phyloP scores from a whole-genome alignment of 2,888 invertebrate species.

The Leucophenga maculata region DNA sequence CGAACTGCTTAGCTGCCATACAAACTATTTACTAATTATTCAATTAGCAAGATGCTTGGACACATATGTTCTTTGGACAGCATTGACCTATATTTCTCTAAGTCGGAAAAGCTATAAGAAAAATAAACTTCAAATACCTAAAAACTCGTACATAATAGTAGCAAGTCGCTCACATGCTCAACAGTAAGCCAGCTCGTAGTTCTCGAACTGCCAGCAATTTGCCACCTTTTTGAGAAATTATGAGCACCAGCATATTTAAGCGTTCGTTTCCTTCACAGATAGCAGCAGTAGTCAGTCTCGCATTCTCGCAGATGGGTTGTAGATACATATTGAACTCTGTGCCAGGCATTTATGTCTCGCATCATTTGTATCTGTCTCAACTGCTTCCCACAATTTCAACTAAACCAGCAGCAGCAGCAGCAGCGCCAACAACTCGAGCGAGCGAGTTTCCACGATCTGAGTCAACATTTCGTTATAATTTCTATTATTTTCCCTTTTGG shows the following conservation, averaged over 20 bases:
- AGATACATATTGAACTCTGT: background rate
- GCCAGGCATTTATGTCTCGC: slow-evolving; percentile 1
- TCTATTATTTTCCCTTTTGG: slow-evolving; percentile 68
- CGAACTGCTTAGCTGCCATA: no score
- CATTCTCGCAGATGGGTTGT: background rate
- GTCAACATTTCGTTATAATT: slow-evolving; percentile 64
- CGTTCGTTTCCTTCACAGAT: slow-evolving; percentile 30
- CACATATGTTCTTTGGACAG: no score
- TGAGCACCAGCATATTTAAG: slow-evolving; percentile 58
- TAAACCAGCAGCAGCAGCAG: slow-evolving; percentile 19
- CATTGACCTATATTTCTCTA: no score
- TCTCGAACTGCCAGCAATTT: slow-evolving; percentile 56
- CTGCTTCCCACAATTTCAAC: slow-evolving; percentile 52
- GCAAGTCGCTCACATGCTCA: no score
- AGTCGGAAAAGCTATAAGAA: no score
- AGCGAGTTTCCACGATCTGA: slow-evolving; percentile 38
- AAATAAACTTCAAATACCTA: no score
- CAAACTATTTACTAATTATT: slow-evolving; percentile 28
- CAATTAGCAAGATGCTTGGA: no score
- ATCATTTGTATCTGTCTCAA: slow-evolving; percentile 7
- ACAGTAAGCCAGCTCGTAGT: no score
- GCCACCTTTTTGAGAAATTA: slow-evolving; percentile 60
- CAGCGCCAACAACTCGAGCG: background rate
- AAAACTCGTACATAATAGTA: no score
- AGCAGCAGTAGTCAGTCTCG: slow-evolving; percentile 33